Evolutionary conservation across 2,888 invertebrate species (phyloP), one percentile per base, ranked within the genome.

Genomic region (Heteromurus nitidus): DNA sequence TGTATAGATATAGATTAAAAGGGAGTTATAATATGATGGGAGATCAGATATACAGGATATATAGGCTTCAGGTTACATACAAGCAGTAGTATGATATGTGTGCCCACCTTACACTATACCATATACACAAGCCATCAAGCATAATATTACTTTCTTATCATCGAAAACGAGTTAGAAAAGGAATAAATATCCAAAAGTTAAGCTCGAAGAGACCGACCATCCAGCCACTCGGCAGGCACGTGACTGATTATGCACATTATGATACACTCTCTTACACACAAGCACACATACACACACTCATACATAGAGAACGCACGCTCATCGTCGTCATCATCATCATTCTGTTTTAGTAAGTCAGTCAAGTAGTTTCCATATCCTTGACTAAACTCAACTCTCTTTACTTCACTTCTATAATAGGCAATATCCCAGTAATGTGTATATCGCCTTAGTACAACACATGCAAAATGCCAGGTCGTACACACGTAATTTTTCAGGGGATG

Each of bases 211-310:
- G 60, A 50, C 60, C 60, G 70, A 60, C 42, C 36, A 53, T 55
- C 9, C 31, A 70, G 18, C 53, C 72, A 74, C 74, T 74, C 74
- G 65, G 30, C 20, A 74, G 74, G 74, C 74, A 74, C 74, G 74
- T 74, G 74, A 74, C 74, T 74, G 74, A 74, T 74, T 74, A 64
- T 74, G 26, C 64, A 64, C 74, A 65, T 65, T 65, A 74, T 53
- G 28, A 68, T 68, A 47, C n/a, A 16, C 47, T 47, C 47, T n/a
- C 11, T n/a, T n/a, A n/a, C n/a, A n/a, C n/a, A n/a, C n/a, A n/a
- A n/a, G n/a, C n/a, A n/a, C n/a, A n/a, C n/a, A n/a, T n/a, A n/a
- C n/a, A n/a, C n/a, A n/a, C n/a, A n/a, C n/a, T n/a, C n/a, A n/a
- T n/a, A n/a, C n/a, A n/a, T n/a, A n/a, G n/a, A n/a, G n/a, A n/a